phyloP scores from a whole-genome alignment of 2,888 invertebrate genomes.

The Mesodorylaimus sp. region DNA sequence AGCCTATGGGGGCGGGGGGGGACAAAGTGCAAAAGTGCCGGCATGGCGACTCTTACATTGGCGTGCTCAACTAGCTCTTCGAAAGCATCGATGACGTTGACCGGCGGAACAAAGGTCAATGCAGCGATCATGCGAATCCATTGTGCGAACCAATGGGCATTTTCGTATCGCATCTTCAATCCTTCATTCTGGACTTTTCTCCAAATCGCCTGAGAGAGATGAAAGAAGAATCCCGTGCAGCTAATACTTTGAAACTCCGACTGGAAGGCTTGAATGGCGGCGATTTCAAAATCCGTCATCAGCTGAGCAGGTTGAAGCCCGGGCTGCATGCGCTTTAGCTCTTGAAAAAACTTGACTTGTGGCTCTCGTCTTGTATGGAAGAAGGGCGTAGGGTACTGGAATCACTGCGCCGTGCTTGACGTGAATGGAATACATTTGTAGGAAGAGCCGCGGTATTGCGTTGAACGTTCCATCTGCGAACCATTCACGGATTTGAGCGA shows the following conservation, averaged over 20 bases:
- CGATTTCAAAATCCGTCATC: not conserved
- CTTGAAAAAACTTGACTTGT: not conserved
- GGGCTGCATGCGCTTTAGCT: not conserved
- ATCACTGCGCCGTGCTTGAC: not conserved
- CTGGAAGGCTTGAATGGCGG: not conserved
- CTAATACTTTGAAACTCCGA: not conserved
- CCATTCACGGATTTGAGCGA: not conserved
- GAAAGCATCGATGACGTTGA: too few relatives aligned
- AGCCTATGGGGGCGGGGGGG: too few relatives aligned
- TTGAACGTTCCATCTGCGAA: constrained; percentile 1
- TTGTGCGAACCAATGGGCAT: too few relatives aligned
- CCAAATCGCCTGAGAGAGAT: not conserved
- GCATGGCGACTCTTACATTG: too few relatives aligned
- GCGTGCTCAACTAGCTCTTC: too few relatives aligned
- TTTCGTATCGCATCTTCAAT: too few relatives aligned
- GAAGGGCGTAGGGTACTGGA: not conserved
- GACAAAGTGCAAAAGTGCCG: too few relatives aligned
- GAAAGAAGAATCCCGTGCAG: not conserved
- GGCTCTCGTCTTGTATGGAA: not conserved
- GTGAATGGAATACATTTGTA: not conserved
- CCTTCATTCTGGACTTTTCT: not conserved
- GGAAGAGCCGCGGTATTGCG: not conserved
- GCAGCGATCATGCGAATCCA: too few relatives aligned
- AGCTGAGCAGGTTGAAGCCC: not conserved
- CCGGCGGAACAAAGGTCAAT: too few relatives aligned